Evolutionary conservation across 64 coral and sea anemone species (phyloP).

Genomic region (Stichodactyla helianthus): DNA sequence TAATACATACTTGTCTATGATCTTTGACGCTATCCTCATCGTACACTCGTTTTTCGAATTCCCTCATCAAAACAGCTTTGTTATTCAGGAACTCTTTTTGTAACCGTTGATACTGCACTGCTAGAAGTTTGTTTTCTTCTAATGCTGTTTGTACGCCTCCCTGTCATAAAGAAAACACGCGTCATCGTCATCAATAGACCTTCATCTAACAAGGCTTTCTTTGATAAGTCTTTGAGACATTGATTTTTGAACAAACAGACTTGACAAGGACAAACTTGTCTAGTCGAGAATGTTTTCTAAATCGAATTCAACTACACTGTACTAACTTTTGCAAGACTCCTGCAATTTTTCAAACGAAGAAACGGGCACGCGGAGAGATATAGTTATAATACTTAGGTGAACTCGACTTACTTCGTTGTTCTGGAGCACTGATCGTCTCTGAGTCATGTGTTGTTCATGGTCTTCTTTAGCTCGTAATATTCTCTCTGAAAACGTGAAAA

Average conservation of each 20-base stretch:
- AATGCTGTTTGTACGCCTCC: slow-evolving; percentile 57
- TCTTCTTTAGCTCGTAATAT: slow-evolving; percentile 32
- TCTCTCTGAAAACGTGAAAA: slow-evolving; percentile 38
- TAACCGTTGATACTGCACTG: slow-evolving; percentile 50
- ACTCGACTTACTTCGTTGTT: slow-evolving; percentile 49
- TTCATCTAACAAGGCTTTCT: no score
- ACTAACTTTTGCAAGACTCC: no score
- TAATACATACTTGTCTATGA: slow-evolving; percentile 67
- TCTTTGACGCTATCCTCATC: slow-evolving; percentile 81
- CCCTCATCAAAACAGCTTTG: slow-evolving; percentile 60
- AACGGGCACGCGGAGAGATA: no score
- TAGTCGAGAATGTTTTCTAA: no score
- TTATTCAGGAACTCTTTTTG: slow-evolving; percentile 47
- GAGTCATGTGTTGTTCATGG: slow-evolving; percentile 44
- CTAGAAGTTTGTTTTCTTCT: slow-evolving; percentile 57
- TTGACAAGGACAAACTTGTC: no score
- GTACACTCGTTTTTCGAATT: slow-evolving; percentile 70
- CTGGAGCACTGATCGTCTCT: slow-evolving; percentile 42
- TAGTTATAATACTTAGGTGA: no score
- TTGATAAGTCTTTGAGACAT: no score
- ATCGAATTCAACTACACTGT: no score
- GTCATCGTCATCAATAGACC: background rate
- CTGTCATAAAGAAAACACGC: slow-evolving; percentile 12
- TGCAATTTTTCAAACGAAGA: no score
- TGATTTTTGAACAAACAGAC: no score